Base-by-base conservation (phyloP, 2,797 vertebrate species). In the Sebastes kiyomatsui region DNA sequence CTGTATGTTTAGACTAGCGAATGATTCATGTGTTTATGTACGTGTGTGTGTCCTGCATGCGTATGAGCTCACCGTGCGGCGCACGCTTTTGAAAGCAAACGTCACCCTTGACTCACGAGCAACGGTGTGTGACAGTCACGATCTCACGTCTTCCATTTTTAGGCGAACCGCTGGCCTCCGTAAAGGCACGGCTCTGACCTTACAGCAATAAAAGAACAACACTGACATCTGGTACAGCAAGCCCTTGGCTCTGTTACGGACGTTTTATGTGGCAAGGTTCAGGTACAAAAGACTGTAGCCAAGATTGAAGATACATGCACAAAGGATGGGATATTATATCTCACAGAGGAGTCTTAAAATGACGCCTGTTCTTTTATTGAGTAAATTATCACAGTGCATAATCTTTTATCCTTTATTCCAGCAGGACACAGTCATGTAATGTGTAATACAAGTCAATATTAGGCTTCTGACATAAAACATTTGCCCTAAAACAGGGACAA, bases 71-170 rank as follows among this genome's bases (percentile, higher is more conserved):
- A 30, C 73, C 7, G 49, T n/a, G 80, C 16, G 1, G 27, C 0
- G 5, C 60, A 78, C 65, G 59, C 71, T 76, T 84, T 85, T 67
- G 27, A 80, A 84, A 64, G 82, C 77, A 83, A 85, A 88, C 56
- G 14, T 89, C 79, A 75, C 67, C 80, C 77, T 49, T 70, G 79
- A 87, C 78, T 88, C 80, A 23, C 4, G 13, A 23, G 59, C 77
- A 82, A 76, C 56, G 81, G 60, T 42, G 84, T 70, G 82, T 85
- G 82, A 86, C 90, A 83, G 88, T 85, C 75, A 67, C 65, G 3
- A 86, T 76, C 78, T 76, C 14, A 22, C 9, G 22, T 84, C 81
- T 66, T 82, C 78, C 84, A 66, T 66, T 80, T 85, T 73, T 33
- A 77, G 80, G 22, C 4, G 7, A 77, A 75, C 32, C 22, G 2